Evolutionary conservation across 2,888 invertebrate species (phyloP).

Genomic region (Mythimna impura): DNA sequence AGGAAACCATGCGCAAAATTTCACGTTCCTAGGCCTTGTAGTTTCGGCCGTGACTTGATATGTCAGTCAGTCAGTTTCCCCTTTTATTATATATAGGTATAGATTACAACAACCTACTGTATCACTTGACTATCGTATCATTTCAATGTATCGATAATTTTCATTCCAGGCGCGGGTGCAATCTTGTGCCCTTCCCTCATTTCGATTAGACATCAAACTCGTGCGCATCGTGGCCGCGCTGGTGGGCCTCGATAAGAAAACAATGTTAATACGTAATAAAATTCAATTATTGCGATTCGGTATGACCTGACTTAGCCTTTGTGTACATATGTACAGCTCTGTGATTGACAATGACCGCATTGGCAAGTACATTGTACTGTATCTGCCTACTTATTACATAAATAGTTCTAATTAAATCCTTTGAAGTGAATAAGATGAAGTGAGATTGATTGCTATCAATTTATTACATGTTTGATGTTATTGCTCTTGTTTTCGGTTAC

Average conservation of each 20-base stretch:
- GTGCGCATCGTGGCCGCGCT: conserved; percentile 21
- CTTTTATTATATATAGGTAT: too few relatives aligned
- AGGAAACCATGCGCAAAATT: too few relatives aligned
- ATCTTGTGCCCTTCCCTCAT: too few relatives aligned
- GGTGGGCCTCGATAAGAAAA: conserved; percentile 47
- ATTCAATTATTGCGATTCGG: conserved; percentile 56
- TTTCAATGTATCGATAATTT: background rate
- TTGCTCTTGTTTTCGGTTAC: conserved; percentile 47
- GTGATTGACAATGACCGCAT: conserved; percentile 57
- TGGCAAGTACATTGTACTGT: conserved; percentile 45
- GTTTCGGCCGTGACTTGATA: too few relatives aligned
- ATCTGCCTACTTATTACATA: conserved; percentile 26
- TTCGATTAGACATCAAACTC: conserved; percentile 5
- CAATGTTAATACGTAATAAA: conserved; percentile 58
- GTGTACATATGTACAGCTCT: conserved; percentile 28
- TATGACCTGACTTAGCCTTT: conserved; percentile 54
- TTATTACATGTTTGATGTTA: conserved; percentile 49
- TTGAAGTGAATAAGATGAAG: conserved; percentile 57
- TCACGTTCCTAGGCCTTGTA: too few relatives aligned
- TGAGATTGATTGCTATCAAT: conserved; percentile 55
- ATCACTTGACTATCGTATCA: background rate
- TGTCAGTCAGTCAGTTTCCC: too few relatives aligned
- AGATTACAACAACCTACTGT: background rate
- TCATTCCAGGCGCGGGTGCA: background rate
- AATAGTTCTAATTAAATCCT: conserved; percentile 51